Base-by-base conservation (phyloP, 2,113 vertebrate species). In the Chitala chitala region DNA sequence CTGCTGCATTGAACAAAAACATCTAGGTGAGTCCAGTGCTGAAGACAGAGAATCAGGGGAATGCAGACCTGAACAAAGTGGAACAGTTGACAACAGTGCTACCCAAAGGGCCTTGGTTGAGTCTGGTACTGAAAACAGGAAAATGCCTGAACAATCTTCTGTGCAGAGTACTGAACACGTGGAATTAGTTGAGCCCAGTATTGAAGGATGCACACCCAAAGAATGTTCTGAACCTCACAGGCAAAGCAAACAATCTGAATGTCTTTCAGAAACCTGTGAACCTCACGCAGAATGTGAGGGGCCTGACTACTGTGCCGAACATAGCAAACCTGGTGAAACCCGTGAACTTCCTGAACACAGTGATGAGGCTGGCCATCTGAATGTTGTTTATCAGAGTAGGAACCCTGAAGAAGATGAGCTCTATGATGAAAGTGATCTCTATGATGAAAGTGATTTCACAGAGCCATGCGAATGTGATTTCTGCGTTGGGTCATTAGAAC, bases 341-440 rank as follows among this genome's bases (percentile, higher is more conserved):
- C 20, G 12, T 48, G 65, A 50, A 69, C 29, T 40, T 69, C 24
- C 44, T 50, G 44, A 33, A 20, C 7, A 51, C 24, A 22, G 44
- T 69, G 66, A 50, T 69, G 68, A 69, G 8, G 29, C 48, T 69
- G 68, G 40, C 50, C 46, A 51, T 48, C 24, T 50, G 38, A 69
- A 51, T 8, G 29, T 69, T 50, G 44, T 68, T 44, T 74, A 85
- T 8, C 71, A 80, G 59, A 59, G 69, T 10, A 26, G 48, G 15
- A 4, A 53, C 13, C 31, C 46, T 53, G 68, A 69, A 36, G 66
- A 69, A 33, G 26, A n/a, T n/a, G 17, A 69, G 17, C 51, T 54
- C n/a, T n/a, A n/a, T 44, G 64, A 66, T 66, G 64, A 66, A 40
- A 20, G 31, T 31, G 68, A 53, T 7, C 9, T 69, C 24, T 51